Base-by-base conservation (phyloP, 2,113 vertebrate genomes). In the Litocranius walleri region DNA sequence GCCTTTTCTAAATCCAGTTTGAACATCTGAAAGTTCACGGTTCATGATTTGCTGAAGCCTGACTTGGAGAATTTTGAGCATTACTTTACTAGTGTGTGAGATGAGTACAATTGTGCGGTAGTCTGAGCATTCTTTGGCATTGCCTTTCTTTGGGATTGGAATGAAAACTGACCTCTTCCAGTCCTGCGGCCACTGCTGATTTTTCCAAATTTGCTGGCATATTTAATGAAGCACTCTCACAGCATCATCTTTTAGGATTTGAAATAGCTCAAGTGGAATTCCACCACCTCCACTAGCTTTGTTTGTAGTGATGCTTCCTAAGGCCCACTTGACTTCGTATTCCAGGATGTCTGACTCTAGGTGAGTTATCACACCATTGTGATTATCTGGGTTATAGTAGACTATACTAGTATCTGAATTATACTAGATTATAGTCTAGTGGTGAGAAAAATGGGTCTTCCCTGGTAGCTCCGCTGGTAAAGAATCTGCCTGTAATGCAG, bases 81-180 rank as follows among this genome's bases (percentile, higher is more conserved):
- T 19, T n/a, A n/a, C 62, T 67, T 67, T 67, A 4, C 16, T 67
- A n/a, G 16, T 0, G 0, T n/a, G 64, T n/a, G 16, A 67, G 16
- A n/a, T 19, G 33, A 67, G 4, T 67, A 8, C 16, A 67, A n/a
- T 3, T n/a, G 64, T 67, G 33, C 0, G 0, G 33, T 67, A 36
- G 64, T 36, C 21, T 36, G 33, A 36, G 33, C 16, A 36, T 21
- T 67, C 4, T 67, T 19, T n/a, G 16, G 33, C 1, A 67, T 67
- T 67, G 62, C 15, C 62, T 67, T n/a, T 64, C 62, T 64, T 48
- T 48, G 48, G 48, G 48, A 48, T 67, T n/a, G 64, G 64, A 67
- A 36, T 36, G 64, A 67, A 67, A 67, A 67, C 64, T 36, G 64
- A 67, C 17, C 8, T n/a, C n/a, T 67, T 67, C 17, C 8, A 36